phyloP scores from a whole-genome alignment of 2,888 invertebrate species.

The Cheilosia soror region DNA sequence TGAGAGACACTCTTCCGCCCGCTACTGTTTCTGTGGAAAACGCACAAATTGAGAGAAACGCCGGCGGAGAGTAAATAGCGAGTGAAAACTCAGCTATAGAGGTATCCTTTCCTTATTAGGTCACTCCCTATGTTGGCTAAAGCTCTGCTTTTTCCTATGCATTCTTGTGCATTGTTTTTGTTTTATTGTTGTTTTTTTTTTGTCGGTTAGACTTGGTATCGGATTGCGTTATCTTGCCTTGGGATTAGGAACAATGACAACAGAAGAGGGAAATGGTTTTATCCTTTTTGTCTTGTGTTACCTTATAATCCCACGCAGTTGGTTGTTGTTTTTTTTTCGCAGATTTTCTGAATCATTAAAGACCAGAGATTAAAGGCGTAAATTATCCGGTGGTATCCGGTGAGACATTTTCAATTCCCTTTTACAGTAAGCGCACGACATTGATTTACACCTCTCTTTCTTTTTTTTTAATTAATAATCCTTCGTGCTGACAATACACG shows the following conservation, averaged over 20 bases:
- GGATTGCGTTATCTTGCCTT: conserved; percentile 59
- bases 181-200: neutral
- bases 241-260: conserved; percentile 46
- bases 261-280: conserved; percentile 6
- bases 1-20: neutral
- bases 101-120: conserved; percentile 68
- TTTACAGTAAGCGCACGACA: conserved; percentile 24
- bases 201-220: conserved; percentile 8
- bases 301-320: conserved; percentile 30
- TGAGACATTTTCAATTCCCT: conserved; percentile 35
- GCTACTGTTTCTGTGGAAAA: neutral
- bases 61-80: neutral
- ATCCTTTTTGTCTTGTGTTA: conserved; percentile 38
- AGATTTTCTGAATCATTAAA: conserved; percentile 38
- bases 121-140: conserved; percentile 69
- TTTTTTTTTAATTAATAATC: conserved; percentile 49
- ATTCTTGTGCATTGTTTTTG: conserved; percentile 48
- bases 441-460: conserved; percentile 55
- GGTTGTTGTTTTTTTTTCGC: conserved; percentile 35
- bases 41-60: neutral
- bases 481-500: conserved; percentile 1
- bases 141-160: conserved; percentile 35
- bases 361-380: conserved; percentile 24
- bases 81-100: conserved; percentile 18
- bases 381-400: conserved; percentile 17